Evolutionary conservation across 2,797 vertebrate species (phyloP), one percentile per base, ranked within the genome.

Genomic region (Chromis chromis): DNA sequence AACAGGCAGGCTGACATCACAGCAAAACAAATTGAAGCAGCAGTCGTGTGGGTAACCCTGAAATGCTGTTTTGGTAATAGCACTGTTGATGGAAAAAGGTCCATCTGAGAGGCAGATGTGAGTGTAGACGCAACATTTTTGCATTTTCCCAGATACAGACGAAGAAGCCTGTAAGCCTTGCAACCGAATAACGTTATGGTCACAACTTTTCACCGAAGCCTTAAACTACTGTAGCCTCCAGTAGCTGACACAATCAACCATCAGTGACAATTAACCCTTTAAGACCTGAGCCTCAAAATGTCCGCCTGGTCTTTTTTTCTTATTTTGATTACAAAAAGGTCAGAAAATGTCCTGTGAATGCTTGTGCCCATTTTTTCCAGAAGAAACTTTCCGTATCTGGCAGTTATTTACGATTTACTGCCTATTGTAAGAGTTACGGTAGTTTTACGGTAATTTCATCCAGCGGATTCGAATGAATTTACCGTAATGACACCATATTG

Each of bases 21-120:
- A 90, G 83, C 86, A 88, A 91, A 85, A 84, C 63, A 81, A 90
- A 80, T 31, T 4, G 63, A 96, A 96, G 96, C 94, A 96, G 95
- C 94, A 95, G 33, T 96, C 94, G 89, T 94, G 94, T 93, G 91
- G 91, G 94, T 95, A 93, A 97, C 96, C 97, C 96, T 97, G 96
- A 96, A 96, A 94, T 95, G 96, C 94, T 96, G 90, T 96, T 99
- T 98, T 99, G 96, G 97, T 97, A 96, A 95, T 95, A 97, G 96
- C 96, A 95, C 94, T 95, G 92, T 95, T 91, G 94, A 95, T 94
- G 93, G 90, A 94, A 93, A 94, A 78, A 85, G 86, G 85, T 87
- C 90, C 88, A 92, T 93, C 81, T 90, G 90, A 83, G 54, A 86
- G 77, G 78, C 79, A 82, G 70, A 81, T 72, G 65, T 31, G 40